A percentile compares a stretch with the other conserved stretches of the same genome.
Evolutionary conservation across 2,113 vertebrate species (phyloP).

Genomic region (Atherinomorus stipes): DNA sequence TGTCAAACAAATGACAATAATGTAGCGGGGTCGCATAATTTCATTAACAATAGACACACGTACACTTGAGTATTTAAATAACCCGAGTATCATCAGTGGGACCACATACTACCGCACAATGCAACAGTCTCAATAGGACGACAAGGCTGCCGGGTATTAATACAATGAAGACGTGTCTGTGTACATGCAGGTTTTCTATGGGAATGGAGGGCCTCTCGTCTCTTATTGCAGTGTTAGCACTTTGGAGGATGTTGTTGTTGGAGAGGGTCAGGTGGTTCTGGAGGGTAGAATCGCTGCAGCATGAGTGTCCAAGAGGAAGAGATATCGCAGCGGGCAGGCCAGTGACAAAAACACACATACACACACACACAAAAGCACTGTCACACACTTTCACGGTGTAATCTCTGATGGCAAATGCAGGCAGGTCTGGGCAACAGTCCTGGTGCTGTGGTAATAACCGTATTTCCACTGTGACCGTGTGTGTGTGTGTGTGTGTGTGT

Average conservation of each 20-base stretch:
- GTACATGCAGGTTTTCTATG: constrained; percentile 38
- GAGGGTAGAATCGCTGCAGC: constrained; percentile 30
- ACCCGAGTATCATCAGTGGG: constrained; percentile 40
- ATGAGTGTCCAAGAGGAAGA: constrained; percentile 55
- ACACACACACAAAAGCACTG: constrained; percentile 16
- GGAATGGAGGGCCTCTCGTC: constrained; percentile 39
- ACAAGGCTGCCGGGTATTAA: constrained; percentile 35
- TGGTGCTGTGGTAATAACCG: constrained; percentile 75
- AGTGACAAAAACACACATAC: constrained; percentile 52
- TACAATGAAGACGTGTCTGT: constrained; percentile 49
- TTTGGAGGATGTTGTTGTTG: constrained; percentile 51
- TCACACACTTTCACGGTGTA: constrained; percentile 65
- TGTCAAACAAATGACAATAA: constrained; percentile 47
- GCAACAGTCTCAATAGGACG: constrained; percentile 15
- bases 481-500: constrained; percentile 32
- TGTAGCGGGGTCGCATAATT: constrained; percentile 45
- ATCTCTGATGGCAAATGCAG: constrained; percentile 75
- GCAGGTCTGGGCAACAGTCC: constrained; percentile 73
- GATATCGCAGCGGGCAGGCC: constrained; percentile 67
- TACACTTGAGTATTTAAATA: constrained; percentile 51
- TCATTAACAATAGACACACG: constrained; percentile 54
- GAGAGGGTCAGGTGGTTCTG: constrained; percentile 60
- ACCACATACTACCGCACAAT: constrained; percentile 48
- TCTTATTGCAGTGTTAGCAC: constrained; percentile 51
- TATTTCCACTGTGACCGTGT: constrained; percentile 63